phyloP scores from a whole-genome alignment of 1,140 invertebrate genomes.

The Brachionus angularis region DNA sequence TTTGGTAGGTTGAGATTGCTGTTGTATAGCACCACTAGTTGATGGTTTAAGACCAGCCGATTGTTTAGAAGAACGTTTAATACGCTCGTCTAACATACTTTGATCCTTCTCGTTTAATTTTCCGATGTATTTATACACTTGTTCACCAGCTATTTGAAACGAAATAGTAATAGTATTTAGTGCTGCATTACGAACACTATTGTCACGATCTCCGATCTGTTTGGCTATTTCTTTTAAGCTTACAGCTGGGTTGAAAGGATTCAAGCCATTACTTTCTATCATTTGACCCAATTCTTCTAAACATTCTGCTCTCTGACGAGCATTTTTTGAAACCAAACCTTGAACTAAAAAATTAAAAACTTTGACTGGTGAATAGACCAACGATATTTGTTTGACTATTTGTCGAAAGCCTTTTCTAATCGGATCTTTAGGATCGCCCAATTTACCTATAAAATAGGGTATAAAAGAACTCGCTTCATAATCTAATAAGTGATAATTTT shows the following conservation, averaged over 20 bases:
- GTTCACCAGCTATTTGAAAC: constrained; percentile 82
- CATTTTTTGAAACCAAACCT: constrained; percentile 91
- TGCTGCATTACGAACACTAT: constrained; percentile 88
- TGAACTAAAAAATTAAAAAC: constrained; percentile 86
- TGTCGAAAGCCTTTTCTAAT: constrained; percentile 62
- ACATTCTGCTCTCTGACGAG: constrained; percentile 83
- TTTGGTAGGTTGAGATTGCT: no score
- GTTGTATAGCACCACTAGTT: neutral
- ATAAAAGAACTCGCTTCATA: constrained; percentile 38
- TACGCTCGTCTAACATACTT: constrained; percentile 85
- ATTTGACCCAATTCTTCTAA: constrained; percentile 80
- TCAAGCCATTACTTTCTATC: constrained; percentile 81
- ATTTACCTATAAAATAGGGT: constrained; percentile 41
- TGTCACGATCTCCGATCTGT: constrained; percentile 90
- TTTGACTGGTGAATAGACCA: constrained; percentile 81
- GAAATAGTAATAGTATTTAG: constrained; percentile 86
- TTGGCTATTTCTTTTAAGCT: constrained; percentile 86
- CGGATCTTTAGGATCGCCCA: constrained; percentile 44
- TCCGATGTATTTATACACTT: constrained; percentile 82
- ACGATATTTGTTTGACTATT: constrained; percentile 76
- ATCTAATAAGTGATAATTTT: constrained; percentile 20
- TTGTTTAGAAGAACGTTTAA: constrained; percentile 66
- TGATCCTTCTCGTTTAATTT: constrained; percentile 88
- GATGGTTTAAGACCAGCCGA: neutral
- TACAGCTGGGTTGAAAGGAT: constrained; percentile 69